These are phyloP conservation scores for Caenorhabditis drosophilae DNA, from an alignment of 2,888 invertebrate genomes.

Conservation along the genomic window DNA sequence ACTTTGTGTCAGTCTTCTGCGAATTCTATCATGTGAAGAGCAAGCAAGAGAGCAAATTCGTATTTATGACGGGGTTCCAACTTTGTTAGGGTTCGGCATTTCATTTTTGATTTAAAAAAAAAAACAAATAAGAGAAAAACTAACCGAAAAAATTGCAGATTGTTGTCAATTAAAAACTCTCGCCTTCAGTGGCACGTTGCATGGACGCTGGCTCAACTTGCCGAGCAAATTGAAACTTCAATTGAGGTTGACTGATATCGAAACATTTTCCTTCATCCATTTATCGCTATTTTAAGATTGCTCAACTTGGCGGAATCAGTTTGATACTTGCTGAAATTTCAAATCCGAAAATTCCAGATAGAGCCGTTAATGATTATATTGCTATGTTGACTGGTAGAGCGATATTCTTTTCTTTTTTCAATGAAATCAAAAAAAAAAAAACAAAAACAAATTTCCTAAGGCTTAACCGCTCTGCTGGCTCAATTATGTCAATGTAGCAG, in stretches of 20 bases:
- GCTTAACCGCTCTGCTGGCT: slow-evolving; percentile 51
- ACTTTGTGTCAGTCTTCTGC: slow-evolving; percentile 50
- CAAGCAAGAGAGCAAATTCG: slow-evolving; percentile 54
- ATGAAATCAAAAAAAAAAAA: not conserved
- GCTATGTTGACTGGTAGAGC: slow-evolving; percentile 52
- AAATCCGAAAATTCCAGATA: slow-evolving; percentile 35
- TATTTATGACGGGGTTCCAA: slow-evolving; percentile 55
- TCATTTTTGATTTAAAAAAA: no score
- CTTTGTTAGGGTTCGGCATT: slow-evolving; percentile 46
- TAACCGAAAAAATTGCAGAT: slow-evolving; percentile 50
- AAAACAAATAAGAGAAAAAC: not conserved
- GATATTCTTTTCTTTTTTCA: no score
- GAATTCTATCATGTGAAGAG: slow-evolving; percentile 50
- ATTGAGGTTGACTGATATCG: slow-evolving; percentile 64
- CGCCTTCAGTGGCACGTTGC: slow-evolving; percentile 71
- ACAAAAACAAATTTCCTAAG: slow-evolving; percentile 14
- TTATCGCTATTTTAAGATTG: slow-evolving; percentile 28
- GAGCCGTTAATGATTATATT: slow-evolving; percentile 50
- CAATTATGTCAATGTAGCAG: slow-evolving; percentile 49
- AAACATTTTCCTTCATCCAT: not conserved
- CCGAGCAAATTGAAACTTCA: slow-evolving; percentile 70
- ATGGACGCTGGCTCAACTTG: slow-evolving; percentile 71
- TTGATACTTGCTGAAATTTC: slow-evolving; percentile 68
- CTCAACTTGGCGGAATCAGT: slow-evolving; percentile 71
- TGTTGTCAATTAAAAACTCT: slow-evolving; percentile 70